Percentiles rank a stretch among this genome's conserved stretches.
These are phyloP conservation scores for Taurulus bubalis DNA, from an alignment of 2,113 vertebrate species.

Conservation along the genomic window DNA sequence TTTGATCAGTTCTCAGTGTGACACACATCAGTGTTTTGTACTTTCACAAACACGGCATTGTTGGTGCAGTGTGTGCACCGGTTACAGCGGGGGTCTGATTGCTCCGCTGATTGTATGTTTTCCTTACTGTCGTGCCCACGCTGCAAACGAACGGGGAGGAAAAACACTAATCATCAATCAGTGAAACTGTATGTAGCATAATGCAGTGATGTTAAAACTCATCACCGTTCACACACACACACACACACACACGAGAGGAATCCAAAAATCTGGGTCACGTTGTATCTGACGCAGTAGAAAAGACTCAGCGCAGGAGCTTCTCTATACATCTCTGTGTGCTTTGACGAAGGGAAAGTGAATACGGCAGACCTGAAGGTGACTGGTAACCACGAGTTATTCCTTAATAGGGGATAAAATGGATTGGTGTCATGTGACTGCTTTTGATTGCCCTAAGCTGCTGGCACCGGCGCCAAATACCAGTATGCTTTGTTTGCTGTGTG, in stretches of 20 bases:
- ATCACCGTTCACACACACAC: background rate
- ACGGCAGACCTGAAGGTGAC: conserved; percentile 59
- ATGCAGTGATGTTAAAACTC: background rate
- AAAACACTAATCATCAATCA: background rate
- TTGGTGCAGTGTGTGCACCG: background rate
- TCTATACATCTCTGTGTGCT: conserved; percentile 2
- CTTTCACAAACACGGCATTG: background rate
- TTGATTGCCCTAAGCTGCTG: conserved; percentile 72
- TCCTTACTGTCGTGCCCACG: too few species aligned
- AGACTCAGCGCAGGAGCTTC: background rate
- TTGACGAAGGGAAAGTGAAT: conserved; percentile 26
- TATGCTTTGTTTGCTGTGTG: conserved; percentile 69
- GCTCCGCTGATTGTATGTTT: background rate
- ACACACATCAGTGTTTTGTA: background rate
- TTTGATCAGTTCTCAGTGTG: background rate
- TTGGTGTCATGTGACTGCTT: conserved; percentile 65
- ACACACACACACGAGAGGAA: background rate
- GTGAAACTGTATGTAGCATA: background rate
- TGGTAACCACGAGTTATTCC: conserved; percentile 41
- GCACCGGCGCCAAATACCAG: conserved; percentile 66
- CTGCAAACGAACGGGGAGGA: background rate
- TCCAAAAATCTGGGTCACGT: background rate
- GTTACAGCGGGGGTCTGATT: background rate
- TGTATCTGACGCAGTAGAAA: background rate
- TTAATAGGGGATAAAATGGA: conserved; percentile 64